phyloP scores from a whole-genome alignment of 2,797 vertebrate genomes.

The Smutsia temminckii region DNA sequence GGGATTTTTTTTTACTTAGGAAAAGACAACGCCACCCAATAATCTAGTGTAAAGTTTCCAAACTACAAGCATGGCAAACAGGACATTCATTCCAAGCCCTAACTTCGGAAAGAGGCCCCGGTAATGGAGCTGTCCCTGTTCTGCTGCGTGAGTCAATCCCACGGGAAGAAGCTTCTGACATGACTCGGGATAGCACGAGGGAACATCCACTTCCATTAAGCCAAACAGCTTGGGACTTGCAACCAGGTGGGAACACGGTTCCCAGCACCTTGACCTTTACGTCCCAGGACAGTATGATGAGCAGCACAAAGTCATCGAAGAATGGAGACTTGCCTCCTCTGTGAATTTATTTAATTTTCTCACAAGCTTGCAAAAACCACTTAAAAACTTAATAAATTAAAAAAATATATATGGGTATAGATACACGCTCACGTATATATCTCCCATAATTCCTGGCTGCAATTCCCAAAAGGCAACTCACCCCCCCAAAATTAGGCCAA shows the following conservation, averaged over 20 bases:
- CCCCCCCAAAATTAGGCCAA: background rate
- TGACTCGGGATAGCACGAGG: background rate
- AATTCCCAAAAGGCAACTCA: background rate
- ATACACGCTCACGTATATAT: no score
- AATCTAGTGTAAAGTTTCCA: background rate
- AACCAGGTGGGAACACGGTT: background rate
- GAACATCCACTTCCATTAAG: background rate
- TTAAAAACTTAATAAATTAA: conserved; percentile 50
- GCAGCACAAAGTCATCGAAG: background rate
- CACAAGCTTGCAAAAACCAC: background rate
- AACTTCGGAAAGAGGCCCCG: background rate
- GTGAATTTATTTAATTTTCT: background rate
- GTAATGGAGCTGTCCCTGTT: background rate
- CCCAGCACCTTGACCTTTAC: background rate
- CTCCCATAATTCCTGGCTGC: background rate
- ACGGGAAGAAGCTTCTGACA: background rate
- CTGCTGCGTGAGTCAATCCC: background rate
- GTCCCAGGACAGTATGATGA: accelerated
- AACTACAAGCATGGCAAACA: background rate
- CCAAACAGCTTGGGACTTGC: background rate
- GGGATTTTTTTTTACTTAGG: background rate
- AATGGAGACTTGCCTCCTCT: background rate
- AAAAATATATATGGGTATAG: background rate
- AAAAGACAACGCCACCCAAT: background rate
- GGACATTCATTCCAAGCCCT: background rate